These are phyloP conservation scores for Coelopa pilipes DNA, from an alignment of 2,888 invertebrate genomes.

Conservation along the genomic window DNA sequence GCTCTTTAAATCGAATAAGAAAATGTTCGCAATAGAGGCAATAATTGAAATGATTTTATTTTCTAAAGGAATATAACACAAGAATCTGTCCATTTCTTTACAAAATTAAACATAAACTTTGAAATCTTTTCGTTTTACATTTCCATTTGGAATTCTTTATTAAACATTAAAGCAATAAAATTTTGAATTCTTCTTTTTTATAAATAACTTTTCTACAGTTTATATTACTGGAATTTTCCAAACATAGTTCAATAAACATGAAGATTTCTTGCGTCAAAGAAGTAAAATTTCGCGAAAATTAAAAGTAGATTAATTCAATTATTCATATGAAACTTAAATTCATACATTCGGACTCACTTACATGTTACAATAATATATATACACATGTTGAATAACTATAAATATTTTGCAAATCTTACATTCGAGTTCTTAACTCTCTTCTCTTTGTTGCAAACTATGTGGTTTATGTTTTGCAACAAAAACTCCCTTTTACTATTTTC, in stretches of 20 bases:
- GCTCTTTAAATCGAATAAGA: background rate
- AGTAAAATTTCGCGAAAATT: background rate
- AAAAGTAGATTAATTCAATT: background rate
- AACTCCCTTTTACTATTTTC: no score
- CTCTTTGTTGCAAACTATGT: background rate
- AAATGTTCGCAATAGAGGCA: background rate
- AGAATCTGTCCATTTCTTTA: background rate
- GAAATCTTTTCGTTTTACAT: no score
- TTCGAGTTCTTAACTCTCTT: slow-evolving; percentile 22
- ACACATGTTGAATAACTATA: slow-evolving; percentile 6
- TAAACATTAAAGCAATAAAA: no score
- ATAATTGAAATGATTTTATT: background rate
- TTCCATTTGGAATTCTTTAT: no score
- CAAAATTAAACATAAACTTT: background rate
- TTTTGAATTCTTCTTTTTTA: no score
- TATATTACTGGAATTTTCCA: no score
- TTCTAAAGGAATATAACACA: no score
- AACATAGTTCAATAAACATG: no score
- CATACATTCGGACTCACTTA: background rate
- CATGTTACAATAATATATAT: slow-evolving; percentile 4
- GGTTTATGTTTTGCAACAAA: background rate
- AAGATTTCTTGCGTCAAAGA: background rate
- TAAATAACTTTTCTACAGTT: no score
- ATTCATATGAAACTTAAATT: slow-evolving; percentile 10
- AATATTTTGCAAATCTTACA: slow-evolving; percentile 10